These are phyloP conservation scores for Xylocopa sonorina DNA, from an alignment of 1,140 invertebrate genomes.

Conservation along the genomic window DNA sequence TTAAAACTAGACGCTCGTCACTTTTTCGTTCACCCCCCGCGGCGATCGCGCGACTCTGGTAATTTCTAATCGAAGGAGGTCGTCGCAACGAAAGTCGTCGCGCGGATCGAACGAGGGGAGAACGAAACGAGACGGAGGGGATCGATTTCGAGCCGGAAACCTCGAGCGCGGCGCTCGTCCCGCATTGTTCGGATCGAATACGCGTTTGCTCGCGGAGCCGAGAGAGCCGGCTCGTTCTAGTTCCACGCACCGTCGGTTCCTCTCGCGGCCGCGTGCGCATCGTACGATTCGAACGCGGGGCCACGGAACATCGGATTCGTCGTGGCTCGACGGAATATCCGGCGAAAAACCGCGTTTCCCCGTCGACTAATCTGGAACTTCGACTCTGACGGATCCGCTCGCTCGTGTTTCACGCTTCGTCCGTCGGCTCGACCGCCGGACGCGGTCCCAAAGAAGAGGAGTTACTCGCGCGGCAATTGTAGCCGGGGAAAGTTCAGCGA, in stretches of 20 bases:
- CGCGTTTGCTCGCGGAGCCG: not conserved
- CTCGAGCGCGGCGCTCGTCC: not conserved
- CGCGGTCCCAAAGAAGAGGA: too few species aligned
- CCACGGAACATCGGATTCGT: not conserved
- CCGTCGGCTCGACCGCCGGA: too few species aligned
- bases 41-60: too few species aligned
- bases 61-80: too few species aligned
- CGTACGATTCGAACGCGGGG: slow-evolving; percentile 7
- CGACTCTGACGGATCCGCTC: too few species aligned
- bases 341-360: too few species aligned
- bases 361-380: too few species aligned
- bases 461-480: too few species aligned
- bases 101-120: too few species aligned
- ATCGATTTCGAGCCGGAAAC: not conserved
- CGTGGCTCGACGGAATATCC: not conserved
- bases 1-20: too few species aligned
- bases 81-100: slow-evolving; percentile 9
- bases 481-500: not conserved
- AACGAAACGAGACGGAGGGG: not conserved
- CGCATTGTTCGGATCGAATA: slow-evolving; percentile 23
- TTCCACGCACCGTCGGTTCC: slow-evolving; percentile 14
- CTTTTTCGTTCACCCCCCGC: too few species aligned
- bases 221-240: not conserved
- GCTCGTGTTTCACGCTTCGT: too few species aligned
- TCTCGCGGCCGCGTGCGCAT: not conserved